Base-by-base conservation (phyloP, 2,888 invertebrate species). In the Aromia moschata region DNA sequence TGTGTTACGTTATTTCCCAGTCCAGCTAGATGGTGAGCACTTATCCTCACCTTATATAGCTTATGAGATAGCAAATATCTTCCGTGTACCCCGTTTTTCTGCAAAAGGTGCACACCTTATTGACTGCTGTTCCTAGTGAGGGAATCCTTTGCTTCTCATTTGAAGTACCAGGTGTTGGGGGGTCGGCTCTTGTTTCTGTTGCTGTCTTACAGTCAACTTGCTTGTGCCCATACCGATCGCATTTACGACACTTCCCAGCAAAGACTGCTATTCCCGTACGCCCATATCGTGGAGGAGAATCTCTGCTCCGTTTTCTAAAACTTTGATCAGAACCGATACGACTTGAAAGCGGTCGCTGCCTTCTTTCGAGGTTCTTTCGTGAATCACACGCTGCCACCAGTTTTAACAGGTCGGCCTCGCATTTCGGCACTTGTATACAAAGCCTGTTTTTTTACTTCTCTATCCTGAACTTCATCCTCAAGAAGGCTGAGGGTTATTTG, bases 361-460 rank as follows among this genome's bases (percentile, higher is more conserved):
- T 43, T 1, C 11, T 43, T 11, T 40, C 40, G 10, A 17, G 9
- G 30, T 25, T 51, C 20, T 51, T 33, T 5, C 20, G 30, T 9
- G 49, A 14, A 12, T 49, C 49, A 37, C 49, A 49, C 14, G 16
- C 52, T 9, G 52, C 52, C 12, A 52, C 40, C 31, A 52, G 18
- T 18, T 52, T 52, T 52, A 52, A 41, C 16, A 53, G 16, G n/a
- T 44, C 44, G 4, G 54, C 14, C 16, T 54, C 54, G 16, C 54
- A 12, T 16, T 18, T 43, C 16, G 54, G 54, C 5, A 9, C 30
- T 16, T 54, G 43, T n/a, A 43, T 4, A 31, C 43, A 43, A 1
- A 54, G 30, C 31, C 54, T 38, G 25, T n/a, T 44, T 54, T 54
- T 54, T 44, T 16, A 54, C 44, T 33, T 30, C 44, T 2, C 4